Conservation (phyloP, 1,140 invertebrate species). For the Heliothis subflexa region DNA sequence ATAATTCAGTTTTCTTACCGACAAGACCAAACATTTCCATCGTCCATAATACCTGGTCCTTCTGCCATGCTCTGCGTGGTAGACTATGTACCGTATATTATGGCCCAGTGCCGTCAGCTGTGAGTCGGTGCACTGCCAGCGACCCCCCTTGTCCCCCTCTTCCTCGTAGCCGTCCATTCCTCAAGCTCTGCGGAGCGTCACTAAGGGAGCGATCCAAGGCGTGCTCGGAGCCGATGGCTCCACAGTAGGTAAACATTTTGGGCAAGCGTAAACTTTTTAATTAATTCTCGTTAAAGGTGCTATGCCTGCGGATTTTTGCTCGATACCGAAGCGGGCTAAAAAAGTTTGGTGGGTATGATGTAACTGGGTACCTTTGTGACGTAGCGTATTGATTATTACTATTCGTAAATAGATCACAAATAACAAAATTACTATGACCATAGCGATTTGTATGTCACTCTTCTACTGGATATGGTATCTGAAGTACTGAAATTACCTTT, state of each 20-base stretch:
- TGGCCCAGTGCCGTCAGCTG: conserved; percentile 57
- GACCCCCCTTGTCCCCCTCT: conserved; percentile 9
- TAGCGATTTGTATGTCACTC: no score
- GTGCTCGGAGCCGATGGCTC: conserved; percentile 23
- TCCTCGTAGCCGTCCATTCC: conserved; percentile 54
- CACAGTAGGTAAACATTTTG: conserved; percentile 35
- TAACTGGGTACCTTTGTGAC: neutral
- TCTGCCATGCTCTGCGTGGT: neutral
- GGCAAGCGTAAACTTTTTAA: conserved; percentile 43
- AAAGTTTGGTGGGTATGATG: neutral
- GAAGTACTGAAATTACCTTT: no score
- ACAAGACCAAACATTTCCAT: no score
- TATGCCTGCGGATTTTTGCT: conserved; percentile 16
- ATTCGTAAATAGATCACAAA: neutral
- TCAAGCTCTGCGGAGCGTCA: conserved; percentile 59
- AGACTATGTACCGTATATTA: conserved; percentile 46
- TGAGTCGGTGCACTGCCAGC: conserved; percentile 52
- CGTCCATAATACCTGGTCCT: neutral
- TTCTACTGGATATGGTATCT: neutral
- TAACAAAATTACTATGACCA: no score
- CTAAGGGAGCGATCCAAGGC: conserved; percentile 50
- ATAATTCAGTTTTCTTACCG: no score
- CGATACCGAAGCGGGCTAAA: neutral
- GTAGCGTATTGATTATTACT: neutral
- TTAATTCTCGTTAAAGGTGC: conserved; percentile 44